Evolutionary conservation across 1,140 invertebrate species (phyloP).

Genomic region (Plutomurus gul): DNA sequence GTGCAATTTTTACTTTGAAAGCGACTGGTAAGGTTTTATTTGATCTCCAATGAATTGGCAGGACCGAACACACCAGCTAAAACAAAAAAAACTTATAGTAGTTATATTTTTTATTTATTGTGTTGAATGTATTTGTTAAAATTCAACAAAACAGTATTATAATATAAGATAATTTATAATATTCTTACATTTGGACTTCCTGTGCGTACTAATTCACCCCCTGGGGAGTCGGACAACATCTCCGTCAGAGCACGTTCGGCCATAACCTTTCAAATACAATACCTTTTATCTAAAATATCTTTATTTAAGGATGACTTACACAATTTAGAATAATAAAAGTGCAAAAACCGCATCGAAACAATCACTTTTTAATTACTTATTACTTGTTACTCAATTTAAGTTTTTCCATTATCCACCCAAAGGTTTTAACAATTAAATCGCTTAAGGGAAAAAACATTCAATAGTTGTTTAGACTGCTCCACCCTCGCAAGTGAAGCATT

Average conservation of each 20-base stretch:
- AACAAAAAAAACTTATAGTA: neutral
- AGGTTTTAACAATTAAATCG: too few species aligned
- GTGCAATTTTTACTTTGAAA: slow-evolving; percentile 15
- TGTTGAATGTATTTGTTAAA: neutral
- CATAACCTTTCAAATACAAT: slow-evolving; percentile 56
- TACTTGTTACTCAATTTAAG: neutral
- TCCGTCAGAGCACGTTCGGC: slow-evolving; percentile 82
- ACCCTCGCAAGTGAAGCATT: too few species aligned
- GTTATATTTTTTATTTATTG: neutral
- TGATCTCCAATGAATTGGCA: slow-evolving; percentile 72
- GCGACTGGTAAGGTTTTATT: slow-evolving; percentile 92
- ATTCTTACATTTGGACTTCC: slow-evolving; percentile 91
- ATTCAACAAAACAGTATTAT: slow-evolving; percentile 60
- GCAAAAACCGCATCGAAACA: too few species aligned
- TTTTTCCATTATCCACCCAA: too few species aligned
- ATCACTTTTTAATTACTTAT: too few species aligned
- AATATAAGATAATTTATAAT: slow-evolving; percentile 73
- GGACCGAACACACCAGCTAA: slow-evolving; percentile 57
- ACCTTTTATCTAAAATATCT: neutral
- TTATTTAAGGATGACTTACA: neutral
- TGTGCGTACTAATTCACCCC: slow-evolving; percentile 84
- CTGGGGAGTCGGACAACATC: slow-evolving; percentile 83
- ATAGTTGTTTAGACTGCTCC: too few species aligned
- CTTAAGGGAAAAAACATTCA: too few species aligned
- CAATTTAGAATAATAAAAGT: too few species aligned